A percentile compares a stretch with the other conserved stretches of the same genome.
These are phyloP conservation scores for Camponotus fellah DNA, from an alignment of 2,888 invertebrate genomes.

Conservation along the genomic window DNA sequence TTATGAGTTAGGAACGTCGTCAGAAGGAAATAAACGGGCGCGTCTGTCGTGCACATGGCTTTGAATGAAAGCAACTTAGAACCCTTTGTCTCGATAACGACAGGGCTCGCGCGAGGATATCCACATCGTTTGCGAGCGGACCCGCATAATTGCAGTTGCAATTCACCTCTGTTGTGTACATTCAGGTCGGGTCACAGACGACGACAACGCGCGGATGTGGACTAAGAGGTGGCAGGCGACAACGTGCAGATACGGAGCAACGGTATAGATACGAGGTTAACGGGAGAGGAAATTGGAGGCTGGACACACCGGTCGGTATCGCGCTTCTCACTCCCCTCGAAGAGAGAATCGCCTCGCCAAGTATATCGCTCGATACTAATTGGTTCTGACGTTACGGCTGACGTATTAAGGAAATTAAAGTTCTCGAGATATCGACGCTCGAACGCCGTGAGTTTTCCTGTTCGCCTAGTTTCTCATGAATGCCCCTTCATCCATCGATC, in stretches of 20 bases:
- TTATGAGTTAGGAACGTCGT: conserved; percentile 27
- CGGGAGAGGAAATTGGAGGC: conserved; percentile 83
- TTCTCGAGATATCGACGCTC: conserved; percentile 69
- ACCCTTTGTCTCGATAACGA: conserved; percentile 53
- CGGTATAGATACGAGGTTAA: conserved; percentile 76
- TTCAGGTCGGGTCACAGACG: conserved; percentile 75
- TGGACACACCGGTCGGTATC: conserved; percentile 78
- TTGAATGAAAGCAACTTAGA: conserved; percentile 37
- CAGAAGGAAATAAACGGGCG: conserved; percentile 15
- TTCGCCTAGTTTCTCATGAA: conserved; percentile 68
- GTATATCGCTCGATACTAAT: conserved; percentile 81
- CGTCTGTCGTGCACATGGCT: not conserved
- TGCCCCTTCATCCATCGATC: conserved; percentile 5
- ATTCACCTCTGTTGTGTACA: conserved; percentile 75
- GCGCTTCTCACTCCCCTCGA: conserved; percentile 50
- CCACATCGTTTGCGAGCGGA: conserved; percentile 59
- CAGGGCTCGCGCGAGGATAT: conserved; percentile 57
- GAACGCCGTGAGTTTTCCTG: conserved; percentile 59
- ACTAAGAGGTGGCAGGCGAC: conserved; percentile 65
- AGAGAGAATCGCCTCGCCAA: conserved; percentile 58
- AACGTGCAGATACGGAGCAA: conserved; percentile 67
- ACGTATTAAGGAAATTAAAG: conserved; percentile 82
- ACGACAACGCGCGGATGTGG: conserved; percentile 62
- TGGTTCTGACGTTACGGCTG: conserved; percentile 74
- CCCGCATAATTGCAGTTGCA: conserved; percentile 74